Evolutionary conservation across 2,888 invertebrate species (phyloP), one percentile per base, ranked within the genome.

Genomic region (Dolichopus griseipennis): DNA sequence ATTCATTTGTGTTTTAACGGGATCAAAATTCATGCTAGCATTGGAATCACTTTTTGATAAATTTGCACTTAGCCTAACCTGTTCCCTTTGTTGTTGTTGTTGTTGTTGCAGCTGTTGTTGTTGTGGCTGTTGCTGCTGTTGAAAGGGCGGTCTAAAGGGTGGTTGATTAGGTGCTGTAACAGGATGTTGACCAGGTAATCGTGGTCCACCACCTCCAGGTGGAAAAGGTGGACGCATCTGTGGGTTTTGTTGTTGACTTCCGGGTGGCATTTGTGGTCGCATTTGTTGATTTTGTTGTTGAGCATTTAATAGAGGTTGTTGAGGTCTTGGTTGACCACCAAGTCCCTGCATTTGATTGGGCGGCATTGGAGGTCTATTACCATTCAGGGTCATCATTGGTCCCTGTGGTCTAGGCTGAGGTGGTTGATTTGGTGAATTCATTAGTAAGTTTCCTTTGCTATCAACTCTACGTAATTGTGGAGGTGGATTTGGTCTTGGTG

Each of bases 361-460:
- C 0, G 74, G 72, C 69, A 73, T 74, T n/a, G 73, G 74, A 61
- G 75, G 76, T 33, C 75, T 72, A 70, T 72, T 77, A 9, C 72
- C 73, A 66, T 66, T 73, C 67, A 74, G 75, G 62, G 75, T 68
- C 2, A 68, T 73, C 3, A 75, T 69, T 72, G 70, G 73, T 61
- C 75, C 69, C n/a, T 75, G 77, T 3, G 79, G 80, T 43, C 79
- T 71, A 7, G 75, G 75, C 9, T 75, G 76, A 27, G 68, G 69
- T 65, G 68, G 73, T 20, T 70, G 70, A 63, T 71, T 70, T 73
- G 76, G 63, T 78, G 74, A 68, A 18, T 73, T 73, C 33, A 72
- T 73, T 34, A 78, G 68, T 68, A 84, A 73, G 68, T 78, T 81
- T 68, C 76, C 78, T 70, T 83, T 80, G 75, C 84, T 85, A 74